Conservation (phyloP, 1,140 invertebrate species). For the Aphidius gifuensis region DNA sequence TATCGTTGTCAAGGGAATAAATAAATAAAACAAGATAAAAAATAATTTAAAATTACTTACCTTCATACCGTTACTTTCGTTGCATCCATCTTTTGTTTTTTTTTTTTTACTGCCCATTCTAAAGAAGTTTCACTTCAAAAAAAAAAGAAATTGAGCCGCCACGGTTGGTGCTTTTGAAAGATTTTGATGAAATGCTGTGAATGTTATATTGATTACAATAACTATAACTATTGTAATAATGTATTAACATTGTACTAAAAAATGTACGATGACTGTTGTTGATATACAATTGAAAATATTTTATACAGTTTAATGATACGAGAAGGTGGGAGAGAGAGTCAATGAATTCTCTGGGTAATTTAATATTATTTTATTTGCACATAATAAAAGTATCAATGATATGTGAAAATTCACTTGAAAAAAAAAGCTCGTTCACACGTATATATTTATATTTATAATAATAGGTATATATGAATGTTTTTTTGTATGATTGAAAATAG, state of each 20-base stretch:
- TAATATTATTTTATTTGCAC: not conserved
- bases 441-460: too few species aligned
- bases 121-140: too few species aligned
- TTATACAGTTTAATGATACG: conserved; percentile 45
- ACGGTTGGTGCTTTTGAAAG: conserved; percentile 54
- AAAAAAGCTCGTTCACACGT: too few species aligned
- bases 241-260: conserved; percentile 47
- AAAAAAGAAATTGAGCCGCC: conserved; percentile 38
- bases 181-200: conserved; percentile 57
- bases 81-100: too few species aligned
- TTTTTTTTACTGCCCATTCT: too few species aligned
- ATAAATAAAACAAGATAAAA: too few species aligned
- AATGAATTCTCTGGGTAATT: not conserved
- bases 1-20: too few species aligned
- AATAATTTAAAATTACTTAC: too few species aligned
- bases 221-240: conserved; percentile 53
- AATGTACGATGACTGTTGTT: conserved; percentile 54
- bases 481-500: too few species aligned
- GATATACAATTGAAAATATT: conserved; percentile 56
- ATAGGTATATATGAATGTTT: too few species aligned
- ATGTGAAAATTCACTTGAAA: too few species aligned
- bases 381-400: not conserved
- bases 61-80: too few species aligned
- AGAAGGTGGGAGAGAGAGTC: conserved; percentile 1
- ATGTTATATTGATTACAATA: conserved; percentile 54